Evolutionary conservation across 2,888 invertebrate species (phyloP).

Genomic region (Drosophila tripunctata): DNA sequence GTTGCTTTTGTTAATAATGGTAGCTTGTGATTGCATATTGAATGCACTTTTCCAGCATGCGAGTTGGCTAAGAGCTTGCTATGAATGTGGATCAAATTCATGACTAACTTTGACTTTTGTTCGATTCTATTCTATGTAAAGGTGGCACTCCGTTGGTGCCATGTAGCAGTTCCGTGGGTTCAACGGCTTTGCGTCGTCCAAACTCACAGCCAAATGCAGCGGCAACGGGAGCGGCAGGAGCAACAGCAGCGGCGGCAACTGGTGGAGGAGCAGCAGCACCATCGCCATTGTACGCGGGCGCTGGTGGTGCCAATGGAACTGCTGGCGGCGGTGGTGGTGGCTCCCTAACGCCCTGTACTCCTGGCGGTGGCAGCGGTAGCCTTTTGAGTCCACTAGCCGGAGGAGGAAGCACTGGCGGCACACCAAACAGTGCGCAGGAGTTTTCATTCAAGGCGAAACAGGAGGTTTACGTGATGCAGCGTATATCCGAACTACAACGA

Average conservation of each 20-base stretch:
- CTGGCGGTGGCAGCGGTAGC: constrained; percentile 56
- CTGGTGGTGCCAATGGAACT: constrained; percentile 33
- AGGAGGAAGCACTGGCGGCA: constrained; percentile 54
- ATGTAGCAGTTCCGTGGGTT: constrained; percentile 72
- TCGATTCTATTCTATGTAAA: constrained; percentile 74
- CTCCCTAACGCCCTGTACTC: constrained; percentile 55
- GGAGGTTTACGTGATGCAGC: constrained; percentile 96
- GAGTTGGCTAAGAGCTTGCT: constrained; percentile 44
- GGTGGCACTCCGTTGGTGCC: constrained; percentile 86
- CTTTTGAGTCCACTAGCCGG: constrained; percentile 69
- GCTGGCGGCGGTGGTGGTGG: constrained; percentile 25
- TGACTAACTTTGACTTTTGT: constrained; percentile 21
- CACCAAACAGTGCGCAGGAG: constrained; percentile 83
- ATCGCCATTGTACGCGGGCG: constrained; percentile 43
- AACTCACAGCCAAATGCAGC: constrained; percentile 54
- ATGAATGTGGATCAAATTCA: background rate
- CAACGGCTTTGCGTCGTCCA: constrained; percentile 69
- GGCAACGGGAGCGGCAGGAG: constrained; percentile 25
- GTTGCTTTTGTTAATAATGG: constrained; percentile 45
- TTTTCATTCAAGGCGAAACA: constrained; percentile 94
- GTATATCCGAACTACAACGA: constrained; percentile 95
- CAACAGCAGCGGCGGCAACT: constrained; percentile 20
- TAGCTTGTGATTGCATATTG: constrained; percentile 53
- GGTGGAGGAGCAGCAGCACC: constrained; percentile 35
- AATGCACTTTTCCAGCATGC: constrained; percentile 56